Conservation (phyloP, 2,888 invertebrate species). For the Terebella lapidaria region DNA sequence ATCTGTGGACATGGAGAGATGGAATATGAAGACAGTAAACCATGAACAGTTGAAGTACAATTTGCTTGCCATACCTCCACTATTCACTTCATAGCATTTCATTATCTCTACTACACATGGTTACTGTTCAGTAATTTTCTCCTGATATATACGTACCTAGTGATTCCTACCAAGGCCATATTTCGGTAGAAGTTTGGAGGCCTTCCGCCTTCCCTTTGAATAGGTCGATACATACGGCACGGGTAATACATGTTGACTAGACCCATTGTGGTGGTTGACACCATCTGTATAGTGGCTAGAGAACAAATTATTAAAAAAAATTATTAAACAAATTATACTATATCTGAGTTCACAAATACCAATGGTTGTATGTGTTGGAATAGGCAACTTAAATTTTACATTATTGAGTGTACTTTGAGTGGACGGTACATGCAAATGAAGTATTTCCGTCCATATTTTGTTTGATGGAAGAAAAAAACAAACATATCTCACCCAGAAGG, state of each 20-base stretch:
- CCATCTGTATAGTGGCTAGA: conserved; percentile 70
- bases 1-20: conserved; percentile 58
- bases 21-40: too few species aligned
- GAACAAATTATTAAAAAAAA: neutral
- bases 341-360: too few species aligned
- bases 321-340: too few species aligned
- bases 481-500: conserved; percentile 64
- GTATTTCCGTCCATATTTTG: too few species aligned
- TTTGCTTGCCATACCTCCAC: neutral
- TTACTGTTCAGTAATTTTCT: too few species aligned
- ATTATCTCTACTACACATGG: too few species aligned
- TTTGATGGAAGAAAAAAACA: too few species aligned
- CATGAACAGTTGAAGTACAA: neutral
- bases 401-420: too few species aligned
- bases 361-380: too few species aligned
- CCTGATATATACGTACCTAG: conserved; percentile 62
- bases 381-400: too few species aligned
- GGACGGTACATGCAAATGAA: too few species aligned
- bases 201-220: conserved; percentile 51
- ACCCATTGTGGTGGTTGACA: conserved; percentile 70
- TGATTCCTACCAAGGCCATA: conserved; percentile 70
- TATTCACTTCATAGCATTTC: neutral
- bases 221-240: conserved; percentile 64
- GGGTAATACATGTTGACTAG: conserved; percentile 64
- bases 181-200: conserved; percentile 70